Evolutionary conservation across 2,888 invertebrate genomes (phyloP), one percentile per base, ranked within the genome.

Genomic region (Physocephala rufipes): DNA sequence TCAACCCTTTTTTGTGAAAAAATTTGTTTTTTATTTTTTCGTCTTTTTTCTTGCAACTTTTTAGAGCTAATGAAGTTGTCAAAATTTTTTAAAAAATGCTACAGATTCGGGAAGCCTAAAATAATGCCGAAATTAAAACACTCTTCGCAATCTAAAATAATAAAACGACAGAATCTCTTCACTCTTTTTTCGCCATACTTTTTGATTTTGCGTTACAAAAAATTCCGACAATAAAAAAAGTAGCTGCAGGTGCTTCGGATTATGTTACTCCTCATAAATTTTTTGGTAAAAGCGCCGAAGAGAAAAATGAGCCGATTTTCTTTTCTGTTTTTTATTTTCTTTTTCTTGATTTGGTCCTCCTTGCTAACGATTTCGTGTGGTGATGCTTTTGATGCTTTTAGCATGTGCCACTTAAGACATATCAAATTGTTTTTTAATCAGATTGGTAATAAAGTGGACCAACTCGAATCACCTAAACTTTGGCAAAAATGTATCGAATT

Each of bases 231-330:
- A 4, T 36, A 13, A 64, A 21, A 58, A 67, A 45, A 45, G 21
- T 51, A 68, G 68, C 68, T 61, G 68, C 68, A 67, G 26, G 58
- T 58, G 67, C 67, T n/a, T 5, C 24, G 51, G 68, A 68, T 68
- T 21, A 59, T 47, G 43, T 51, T 68, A 47, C 68, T 19, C 19
- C 61, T 30, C 28, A 49, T 36, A 36, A 36, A 36, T 36, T 68
- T 62, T 68, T 62, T 26, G 28, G 28, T 15, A 24, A 58, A 58
- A 9, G 58, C 58, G 2, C 7, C 16, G 58, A 58, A 24, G 13
- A 15, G 21, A 58, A 26, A 36, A 36, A 36, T 9, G 36, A 4
- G 5, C 9, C 36, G 30, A 63, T 55, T 55, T 66, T 43, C n/a
- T n/a, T 19, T 66, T 36, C 58, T 58, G 53, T 12, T 30, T 26